phyloP scores from a whole-genome alignment of 2,888 invertebrate genomes.

The Abrostola triplasia region DNA sequence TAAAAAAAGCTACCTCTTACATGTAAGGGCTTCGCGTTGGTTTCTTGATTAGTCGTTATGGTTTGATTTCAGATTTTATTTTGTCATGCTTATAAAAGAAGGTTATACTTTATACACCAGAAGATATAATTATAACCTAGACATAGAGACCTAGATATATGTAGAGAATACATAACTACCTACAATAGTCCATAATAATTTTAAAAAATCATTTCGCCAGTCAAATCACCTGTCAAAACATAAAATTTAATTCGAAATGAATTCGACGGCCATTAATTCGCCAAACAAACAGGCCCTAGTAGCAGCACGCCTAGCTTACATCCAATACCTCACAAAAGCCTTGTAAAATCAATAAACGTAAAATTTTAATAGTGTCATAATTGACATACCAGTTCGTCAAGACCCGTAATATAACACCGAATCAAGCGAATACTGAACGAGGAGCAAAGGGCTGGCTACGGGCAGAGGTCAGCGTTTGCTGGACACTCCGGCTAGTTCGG shows the following conservation, averaged over 20 bases:
- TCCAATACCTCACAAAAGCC: conserved; percentile 40
- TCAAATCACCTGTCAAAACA: not conserved
- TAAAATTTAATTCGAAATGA: conserved; percentile 3
- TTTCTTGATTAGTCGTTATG: too few species aligned
- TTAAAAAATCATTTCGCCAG: too few species aligned
- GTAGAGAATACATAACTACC: too few species aligned
- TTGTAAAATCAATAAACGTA: conserved; percentile 56
- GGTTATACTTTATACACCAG: too few species aligned
- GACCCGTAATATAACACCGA: conserved; percentile 38
- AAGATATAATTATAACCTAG: too few species aligned
- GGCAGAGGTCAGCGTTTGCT: conserved; percentile 36
- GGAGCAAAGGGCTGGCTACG: conserved; percentile 30
- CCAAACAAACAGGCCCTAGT: conserved; percentile 19
- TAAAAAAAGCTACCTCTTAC: too few species aligned
- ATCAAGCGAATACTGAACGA: conserved; percentile 28
- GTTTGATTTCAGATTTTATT: too few species aligned
- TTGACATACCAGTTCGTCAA: conserved; percentile 45
- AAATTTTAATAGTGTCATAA: conserved; percentile 56
- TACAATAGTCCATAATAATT: too few species aligned
- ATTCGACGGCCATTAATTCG: conserved; percentile 10
- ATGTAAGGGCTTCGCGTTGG: too few species aligned
- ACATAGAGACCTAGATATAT: too few species aligned
- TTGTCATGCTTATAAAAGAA: too few species aligned
- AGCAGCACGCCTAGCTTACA: conserved; percentile 24
- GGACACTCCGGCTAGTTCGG: conserved; percentile 30